Percentiles rank a stretch among this genome's conserved stretches.
phyloP scores from a whole-genome alignment of 2,797 vertebrate species.

The Tiaroga cobitis region DNA sequence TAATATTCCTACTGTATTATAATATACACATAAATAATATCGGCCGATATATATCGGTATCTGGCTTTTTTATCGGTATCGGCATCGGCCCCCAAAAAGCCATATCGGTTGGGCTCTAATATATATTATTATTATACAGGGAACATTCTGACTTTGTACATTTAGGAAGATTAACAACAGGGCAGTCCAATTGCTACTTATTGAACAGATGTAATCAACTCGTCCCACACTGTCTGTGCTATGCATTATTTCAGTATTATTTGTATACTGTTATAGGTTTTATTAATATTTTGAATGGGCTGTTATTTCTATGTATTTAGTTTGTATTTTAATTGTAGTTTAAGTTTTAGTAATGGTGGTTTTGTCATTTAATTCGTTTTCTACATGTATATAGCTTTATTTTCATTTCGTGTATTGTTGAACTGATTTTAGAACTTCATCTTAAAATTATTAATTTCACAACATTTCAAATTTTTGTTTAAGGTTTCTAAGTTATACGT shows the following conservation, averaged over 20 bases:
- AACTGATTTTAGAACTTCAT: background rate
- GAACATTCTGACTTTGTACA: background rate
- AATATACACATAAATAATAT: no score
- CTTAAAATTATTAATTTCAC: background rate
- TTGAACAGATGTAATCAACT: background rate
- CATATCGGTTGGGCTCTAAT: no score
- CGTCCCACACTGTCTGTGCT: background rate
- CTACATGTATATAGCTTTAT: no score
- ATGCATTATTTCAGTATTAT: background rate
- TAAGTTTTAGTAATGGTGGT: background rate
- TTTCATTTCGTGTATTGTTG: background rate
- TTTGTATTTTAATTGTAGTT: background rate
- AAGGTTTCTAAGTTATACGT: no score
- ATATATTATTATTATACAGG: background rate
- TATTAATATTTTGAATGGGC: background rate
- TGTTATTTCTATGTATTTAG: background rate
- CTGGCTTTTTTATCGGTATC: no score
- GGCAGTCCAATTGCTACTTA: background rate
- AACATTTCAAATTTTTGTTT: background rate
- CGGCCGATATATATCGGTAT: no score
- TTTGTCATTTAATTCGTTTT: background rate
- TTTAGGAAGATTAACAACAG: background rate
- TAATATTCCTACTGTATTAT: no score
- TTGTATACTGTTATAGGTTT: background rate
- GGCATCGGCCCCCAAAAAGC: no score